Base-by-base conservation (phyloP, 1,140 invertebrate genomes). In the Eurosta solidaginis region DNA sequence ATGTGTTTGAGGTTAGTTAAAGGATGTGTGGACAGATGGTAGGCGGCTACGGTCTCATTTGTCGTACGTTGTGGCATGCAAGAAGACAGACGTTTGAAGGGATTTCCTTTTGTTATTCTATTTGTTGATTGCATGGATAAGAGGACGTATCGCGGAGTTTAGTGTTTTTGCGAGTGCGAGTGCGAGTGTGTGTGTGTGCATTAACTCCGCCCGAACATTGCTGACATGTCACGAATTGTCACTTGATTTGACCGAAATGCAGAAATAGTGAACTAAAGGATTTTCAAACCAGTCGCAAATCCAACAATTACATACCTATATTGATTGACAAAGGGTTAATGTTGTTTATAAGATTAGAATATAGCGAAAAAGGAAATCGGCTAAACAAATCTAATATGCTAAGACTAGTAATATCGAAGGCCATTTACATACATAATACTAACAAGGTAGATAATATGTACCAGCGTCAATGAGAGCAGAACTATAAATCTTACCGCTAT, bases 191-290 rank as follows among this genome's bases (percentile, higher is more conserved):
- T 52, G 49, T 22, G 59, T 29, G 22, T 68, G 1, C 10, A 40
- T 17, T 76, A 50, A 49, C 74, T 76, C 2, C 42, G 44, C 17
- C 27, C 3, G 47, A 50, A 36, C 25, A 75, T 10, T 77, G 44
- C 36, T 68, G 76, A 77, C 52, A 77, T 42, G 74, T 76, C 74
- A 76, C 74, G 50, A 68, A 50, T 68, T 68, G 76, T 77, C 76
- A 77, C 50, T 77, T 77, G 76, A 77, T 77, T 77, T 77, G 76
- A 77, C 76, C 54, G 52, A 77, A 77, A 77, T 77, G 54, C 59
- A 77, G 76, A 63, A 77, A 77, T 77, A 25, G 50, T 77, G 47
- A 47, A 40, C 20, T 52, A 17, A 76, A 33, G 75, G 52, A 76
- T 54, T 33, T 75, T 50, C 36, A 40, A 45, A n/a, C n/a, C n/a